A percentile compares a stretch with the other conserved stretches of the same genome.
These are phyloP conservation scores for Petrosia ficiformis DNA, from an alignment of 37 sponge, comb jelly and placozoan genomes.

Conservation along the genomic window DNA sequence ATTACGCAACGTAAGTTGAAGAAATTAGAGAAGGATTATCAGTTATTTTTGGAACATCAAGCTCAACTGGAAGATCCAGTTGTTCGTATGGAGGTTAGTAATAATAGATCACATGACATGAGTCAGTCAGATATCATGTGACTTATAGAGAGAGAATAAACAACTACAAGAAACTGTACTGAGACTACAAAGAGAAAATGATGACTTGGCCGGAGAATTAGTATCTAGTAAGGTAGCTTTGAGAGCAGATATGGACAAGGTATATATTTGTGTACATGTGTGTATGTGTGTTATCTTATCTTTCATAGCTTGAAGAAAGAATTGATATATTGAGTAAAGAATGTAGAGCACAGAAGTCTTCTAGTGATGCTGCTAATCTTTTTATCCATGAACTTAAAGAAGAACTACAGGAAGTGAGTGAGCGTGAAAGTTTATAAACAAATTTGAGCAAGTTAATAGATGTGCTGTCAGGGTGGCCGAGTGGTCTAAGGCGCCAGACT, in stretches of 20 bases:
- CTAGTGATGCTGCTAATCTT: conserved; percentile 30
- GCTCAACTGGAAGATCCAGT: conserved; percentile 74
- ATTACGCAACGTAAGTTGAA: conserved; percentile 60
- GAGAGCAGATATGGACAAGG: conserved; percentile 89
- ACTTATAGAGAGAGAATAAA: conserved; percentile 62
- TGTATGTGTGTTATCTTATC: neutral
- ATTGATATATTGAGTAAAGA: conserved; percentile 85
- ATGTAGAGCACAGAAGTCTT: conserved; percentile 30
- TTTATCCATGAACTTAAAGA: conserved; percentile 44
- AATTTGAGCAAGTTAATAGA: neutral
- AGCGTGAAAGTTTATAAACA: neutral
- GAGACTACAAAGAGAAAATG: conserved; percentile 91
- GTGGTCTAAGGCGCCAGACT: conserved; percentile 99
- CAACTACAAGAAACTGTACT: conserved; percentile 53
- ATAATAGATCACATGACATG: too few species aligned
- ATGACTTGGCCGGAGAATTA: conserved; percentile 83
- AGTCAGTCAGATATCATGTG: too few species aligned
- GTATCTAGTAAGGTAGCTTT: conserved; percentile 82
- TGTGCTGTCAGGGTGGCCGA: conserved; percentile 98
- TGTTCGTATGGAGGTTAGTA: conserved; percentile 61
- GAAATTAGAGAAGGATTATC: conserved; percentile 80
- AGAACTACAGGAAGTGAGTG: conserved; percentile 64
- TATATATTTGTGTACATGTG: conserved; percentile 4
- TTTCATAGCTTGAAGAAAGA: conserved; percentile 74
- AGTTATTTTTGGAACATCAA: conserved; percentile 50